Evolutionary conservation across 2,113 vertebrate genomes (phyloP), one percentile per base, ranked within the genome.

Genomic region (Camelus bactrianus): DNA sequence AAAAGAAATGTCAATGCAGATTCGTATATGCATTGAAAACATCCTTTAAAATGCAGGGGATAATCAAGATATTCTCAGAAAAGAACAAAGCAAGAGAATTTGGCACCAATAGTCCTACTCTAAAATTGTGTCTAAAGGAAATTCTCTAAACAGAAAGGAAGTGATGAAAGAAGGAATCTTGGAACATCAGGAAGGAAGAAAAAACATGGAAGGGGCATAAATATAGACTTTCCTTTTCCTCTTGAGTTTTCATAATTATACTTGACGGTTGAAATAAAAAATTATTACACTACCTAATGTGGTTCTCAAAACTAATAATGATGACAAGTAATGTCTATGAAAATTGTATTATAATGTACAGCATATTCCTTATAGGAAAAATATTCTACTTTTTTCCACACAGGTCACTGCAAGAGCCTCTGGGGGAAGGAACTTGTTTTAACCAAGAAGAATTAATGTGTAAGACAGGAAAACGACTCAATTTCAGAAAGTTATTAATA

Each of bases 251-350:
- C 38, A 26, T 72, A 92, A 75, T 81, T 95, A 14, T 50, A 14
- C 48, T 89, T 92, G 93, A 79, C 83, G 6, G 9, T 58, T 95
- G 52, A 60, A 89, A 52, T 70, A 91, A 92, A 95, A 95, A 92
- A 10, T 50, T 67, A 87, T 67, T 73, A 58, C n/a, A 35, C 8
- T 56, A 16, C 70, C 10, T 89, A 56, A 72, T 42, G 38, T 48
- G 19, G 28, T 77, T 93, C 26, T 64, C 17, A 75, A 75, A 88
- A 80, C 42, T 83, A 94, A 94, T 77, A 86, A 46, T 58, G 50
- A 72, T 67, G 32, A 56, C 26, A 92, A 17, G 42, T n/a, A 72
- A 58, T 56, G 9, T 38, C 32, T 84, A 16, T 84, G 52, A 92
- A 93, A 92, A 64, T 38, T 88, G 32, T 65, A 16, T 93, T 83